phyloP scores from a whole-genome alignment of 2,113 vertebrate genomes.

The Epinephelus moara region DNA sequence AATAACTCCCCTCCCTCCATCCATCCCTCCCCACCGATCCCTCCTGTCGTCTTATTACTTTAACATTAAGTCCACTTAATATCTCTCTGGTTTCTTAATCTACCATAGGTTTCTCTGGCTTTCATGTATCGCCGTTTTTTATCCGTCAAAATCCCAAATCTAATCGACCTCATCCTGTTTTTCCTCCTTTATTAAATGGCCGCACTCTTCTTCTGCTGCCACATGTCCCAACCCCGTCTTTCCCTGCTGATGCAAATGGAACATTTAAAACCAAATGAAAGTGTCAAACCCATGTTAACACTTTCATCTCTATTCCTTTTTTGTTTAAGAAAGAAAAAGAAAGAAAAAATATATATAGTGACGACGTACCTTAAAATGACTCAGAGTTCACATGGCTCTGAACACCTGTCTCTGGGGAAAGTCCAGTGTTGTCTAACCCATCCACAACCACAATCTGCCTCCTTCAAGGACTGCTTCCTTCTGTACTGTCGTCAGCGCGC shows the following conservation, averaged over 20 bases:
- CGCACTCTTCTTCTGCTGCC: not conserved
- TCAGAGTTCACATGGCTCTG: too few species aligned
- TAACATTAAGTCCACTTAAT: not conserved
- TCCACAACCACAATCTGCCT: too few species aligned
- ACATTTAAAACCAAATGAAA: not conserved
- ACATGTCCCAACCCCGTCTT: not conserved
- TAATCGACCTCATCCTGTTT: not conserved
- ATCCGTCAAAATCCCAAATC: not conserved
- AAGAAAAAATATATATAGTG: too few species aligned
- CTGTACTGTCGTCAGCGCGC: too few species aligned
- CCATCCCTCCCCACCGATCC: slow-evolving; percentile 3
- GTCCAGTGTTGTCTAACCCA: too few species aligned
- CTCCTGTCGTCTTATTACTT: slow-evolving; percentile 12
- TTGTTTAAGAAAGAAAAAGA: too few species aligned
- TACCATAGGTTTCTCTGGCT: not conserved
- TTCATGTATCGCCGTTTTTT: not conserved
- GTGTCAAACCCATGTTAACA: too few species aligned
- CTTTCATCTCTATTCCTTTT: too few species aligned
- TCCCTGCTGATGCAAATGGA: not conserved
- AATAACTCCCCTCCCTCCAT: slow-evolving; percentile 13
- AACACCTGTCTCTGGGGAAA: too few species aligned
- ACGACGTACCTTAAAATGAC: too few species aligned
- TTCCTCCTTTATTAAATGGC: not conserved
- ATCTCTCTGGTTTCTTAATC: not conserved
- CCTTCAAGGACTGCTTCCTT: too few species aligned